Base-by-base conservation (phyloP, 2,113 vertebrate species). In the Ascaphus truei region DNA sequence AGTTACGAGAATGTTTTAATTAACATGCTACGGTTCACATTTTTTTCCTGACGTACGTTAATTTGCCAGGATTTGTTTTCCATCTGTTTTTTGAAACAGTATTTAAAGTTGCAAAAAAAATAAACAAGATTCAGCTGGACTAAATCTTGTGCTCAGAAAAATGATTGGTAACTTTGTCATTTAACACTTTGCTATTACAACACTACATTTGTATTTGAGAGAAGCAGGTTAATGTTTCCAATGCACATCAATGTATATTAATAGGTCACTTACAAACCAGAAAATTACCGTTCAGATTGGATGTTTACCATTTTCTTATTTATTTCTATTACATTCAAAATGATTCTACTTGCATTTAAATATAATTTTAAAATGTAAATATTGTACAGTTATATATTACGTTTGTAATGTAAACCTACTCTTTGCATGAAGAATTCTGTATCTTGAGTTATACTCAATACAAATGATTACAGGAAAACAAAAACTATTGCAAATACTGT, bases 281-380 rank as follows among this genome's bases (percentile, higher is more conserved):
- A 75, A 55, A n/a, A 75, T 79, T 79, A 79, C 81, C 77, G 72
- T 59, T n/a, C 52, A 73, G 72, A 59, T 58, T 74, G 73, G 75
- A 80, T 79, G 82, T 77, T 81, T 80, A 72, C 79, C 45, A 63
- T 82, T 83, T 77, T 82, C 86, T 68, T 71, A 61, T 84, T 81
- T 88, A 84, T 85, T 78, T 79, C 84, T 86, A 80, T 72, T 83
- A 82, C 83, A 84, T 80, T 77, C 74, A 83, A 80, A 85, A 86
- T 81, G 75, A 88, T 88, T 89, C 81, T 89, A 86, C 84, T 76
- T 82, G 78, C 74, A 43, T 45, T 71, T 80, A 81, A 81, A 68
- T 80, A 76, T 85, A 80, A 81, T 84, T 81, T 84, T 76, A 74
- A 75, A 79, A 61, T 86, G 88, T 88, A 87, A 84, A 92, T 89